phyloP scores from a whole-genome alignment of 2,888 invertebrate genomes.

The Drosophila anomelani region DNA sequence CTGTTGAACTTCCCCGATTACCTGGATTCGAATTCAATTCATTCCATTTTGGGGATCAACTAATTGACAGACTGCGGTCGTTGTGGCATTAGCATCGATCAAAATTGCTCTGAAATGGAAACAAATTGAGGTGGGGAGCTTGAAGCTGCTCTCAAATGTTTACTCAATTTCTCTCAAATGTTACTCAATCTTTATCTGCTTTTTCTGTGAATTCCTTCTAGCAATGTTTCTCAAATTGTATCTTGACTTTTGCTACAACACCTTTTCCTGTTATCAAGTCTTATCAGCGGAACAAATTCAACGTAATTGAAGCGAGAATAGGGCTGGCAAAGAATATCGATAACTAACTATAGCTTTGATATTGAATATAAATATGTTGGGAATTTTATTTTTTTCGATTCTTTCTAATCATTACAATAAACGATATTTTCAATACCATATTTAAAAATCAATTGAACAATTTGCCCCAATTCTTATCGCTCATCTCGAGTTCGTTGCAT shows the following conservation, averaged over 20 bases:
- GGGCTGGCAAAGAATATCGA: not conserved
- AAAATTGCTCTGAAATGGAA: not conserved
- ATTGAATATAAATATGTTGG: not conserved
- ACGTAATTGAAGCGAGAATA: slow-evolving; percentile 14
- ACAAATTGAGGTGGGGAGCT: not conserved
- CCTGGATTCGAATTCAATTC: not conserved
- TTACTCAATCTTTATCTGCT: not conserved
- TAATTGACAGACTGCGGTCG: slow-evolving; percentile 27
- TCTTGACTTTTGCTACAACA: not conserved
- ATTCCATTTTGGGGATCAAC: slow-evolving; percentile 16
- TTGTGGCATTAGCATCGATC: slow-evolving; percentile 14
- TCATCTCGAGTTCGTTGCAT: not conserved
- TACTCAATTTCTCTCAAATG: not conserved
- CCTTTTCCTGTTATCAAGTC: slow-evolving; percentile 17
- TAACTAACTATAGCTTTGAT: not conserved
- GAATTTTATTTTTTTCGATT: not conserved
- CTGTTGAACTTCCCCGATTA: slow-evolving; percentile 30
- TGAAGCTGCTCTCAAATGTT: not conserved
- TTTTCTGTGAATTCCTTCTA: not conserved
- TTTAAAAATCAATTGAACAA: not conserved
- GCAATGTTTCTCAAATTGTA: not conserved
- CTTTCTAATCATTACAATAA: not conserved
- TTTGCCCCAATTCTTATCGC: not conserved
- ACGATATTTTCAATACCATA: not conserved
- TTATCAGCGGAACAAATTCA: slow-evolving; percentile 16